Percentiles rank a stretch among this genome's conserved stretches.
Conservation (phyloP, 2,888 invertebrate genomes). For the Odontothrips loti region DNA sequence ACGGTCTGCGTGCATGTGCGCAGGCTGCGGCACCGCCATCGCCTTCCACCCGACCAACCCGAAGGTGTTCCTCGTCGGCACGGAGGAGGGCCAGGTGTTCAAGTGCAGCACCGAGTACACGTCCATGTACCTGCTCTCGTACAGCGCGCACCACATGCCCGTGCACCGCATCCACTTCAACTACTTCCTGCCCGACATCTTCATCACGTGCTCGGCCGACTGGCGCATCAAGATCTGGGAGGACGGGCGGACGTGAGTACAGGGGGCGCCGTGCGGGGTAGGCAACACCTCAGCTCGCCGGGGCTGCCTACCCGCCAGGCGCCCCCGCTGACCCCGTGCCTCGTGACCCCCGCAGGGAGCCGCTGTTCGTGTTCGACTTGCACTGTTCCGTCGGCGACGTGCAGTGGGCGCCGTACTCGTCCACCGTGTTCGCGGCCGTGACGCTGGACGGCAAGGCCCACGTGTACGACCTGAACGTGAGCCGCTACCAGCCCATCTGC, state of each 20-base stretch:
- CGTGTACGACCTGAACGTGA: constrained; percentile 85
- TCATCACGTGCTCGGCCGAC: constrained; percentile 89
- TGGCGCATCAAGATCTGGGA: constrained; percentile 98
- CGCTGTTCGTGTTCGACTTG: constrained; percentile 88
- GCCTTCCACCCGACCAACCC: constrained; percentile 80
- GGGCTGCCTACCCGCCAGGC: too few species aligned
- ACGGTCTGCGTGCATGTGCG: constrained; percentile 33
- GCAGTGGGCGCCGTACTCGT: constrained; percentile 96
- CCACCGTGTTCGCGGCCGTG: constrained; percentile 90
- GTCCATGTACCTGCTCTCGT: constrained; percentile 68
- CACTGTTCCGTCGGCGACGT: constrained; percentile 88
- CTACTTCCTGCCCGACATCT: constrained; percentile 78
- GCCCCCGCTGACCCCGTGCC: too few species aligned
- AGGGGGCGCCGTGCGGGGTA: too few species aligned
- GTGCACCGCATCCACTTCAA: constrained; percentile 87
- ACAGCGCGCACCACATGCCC: constrained; percentile 83
- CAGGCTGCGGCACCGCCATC: constrained; percentile 81
- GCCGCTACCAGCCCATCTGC: constrained; percentile 88
- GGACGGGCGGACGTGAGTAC: constrained; percentile 65
- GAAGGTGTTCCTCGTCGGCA: constrained; percentile 83
- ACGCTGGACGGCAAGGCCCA: constrained; percentile 80
- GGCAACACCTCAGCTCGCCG: too few species aligned
- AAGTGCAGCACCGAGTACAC: constrained; percentile 84
- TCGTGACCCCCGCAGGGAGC: constrained; percentile 71
- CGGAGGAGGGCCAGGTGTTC: constrained; percentile 88